These are phyloP conservation scores for Rambutsinella grinnellia DNA, from an alignment of 2,888 invertebrate species.

Conservation along the genomic window DNA sequence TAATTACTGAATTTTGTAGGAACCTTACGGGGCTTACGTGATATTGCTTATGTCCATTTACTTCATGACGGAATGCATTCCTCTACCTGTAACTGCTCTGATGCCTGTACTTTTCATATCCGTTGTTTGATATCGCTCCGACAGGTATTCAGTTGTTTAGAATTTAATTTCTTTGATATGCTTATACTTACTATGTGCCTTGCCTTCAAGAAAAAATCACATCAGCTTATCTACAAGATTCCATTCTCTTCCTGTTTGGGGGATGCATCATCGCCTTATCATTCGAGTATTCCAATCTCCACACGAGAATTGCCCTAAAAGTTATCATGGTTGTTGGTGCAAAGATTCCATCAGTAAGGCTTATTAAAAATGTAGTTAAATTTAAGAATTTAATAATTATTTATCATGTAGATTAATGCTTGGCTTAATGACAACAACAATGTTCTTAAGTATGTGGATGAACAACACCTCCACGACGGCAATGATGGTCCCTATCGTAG, in stretches of 20 bases:
- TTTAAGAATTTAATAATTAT: neutral
- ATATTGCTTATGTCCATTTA: conserved; percentile 62
- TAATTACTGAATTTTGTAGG: conserved; percentile 39
- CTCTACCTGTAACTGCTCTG: conserved; percentile 85
- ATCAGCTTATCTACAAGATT: conserved; percentile 61
- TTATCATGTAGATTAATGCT: conserved; percentile 77
- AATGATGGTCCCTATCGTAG: conserved; percentile 64
- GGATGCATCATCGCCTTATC: conserved; percentile 72
- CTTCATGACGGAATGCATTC: conserved; percentile 76
- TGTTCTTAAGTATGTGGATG: conserved; percentile 90
- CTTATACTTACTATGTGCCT: too few relatives aligned
- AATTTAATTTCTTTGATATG: neutral
- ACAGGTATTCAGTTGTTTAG: conserved; percentile 66
- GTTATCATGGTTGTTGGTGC: too few relatives aligned
- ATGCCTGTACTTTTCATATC: conserved; percentile 86
- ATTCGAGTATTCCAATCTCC: conserved; percentile 71
- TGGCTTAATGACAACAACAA: conserved; percentile 81
- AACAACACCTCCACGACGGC: conserved; percentile 79
- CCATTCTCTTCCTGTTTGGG: conserved; percentile 67
- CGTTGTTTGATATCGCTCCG: conserved; percentile 83
- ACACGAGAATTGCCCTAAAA: conserved; percentile 62
- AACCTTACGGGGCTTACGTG: conserved; percentile 62
- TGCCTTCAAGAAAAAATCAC: conserved; percentile 56
- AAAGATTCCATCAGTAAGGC: too few relatives aligned
- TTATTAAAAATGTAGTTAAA: too few relatives aligned